These are phyloP conservation scores for Galerucella nymphaeae DNA, from an alignment of 2,888 invertebrate genomes.

Conservation along the genomic window DNA sequence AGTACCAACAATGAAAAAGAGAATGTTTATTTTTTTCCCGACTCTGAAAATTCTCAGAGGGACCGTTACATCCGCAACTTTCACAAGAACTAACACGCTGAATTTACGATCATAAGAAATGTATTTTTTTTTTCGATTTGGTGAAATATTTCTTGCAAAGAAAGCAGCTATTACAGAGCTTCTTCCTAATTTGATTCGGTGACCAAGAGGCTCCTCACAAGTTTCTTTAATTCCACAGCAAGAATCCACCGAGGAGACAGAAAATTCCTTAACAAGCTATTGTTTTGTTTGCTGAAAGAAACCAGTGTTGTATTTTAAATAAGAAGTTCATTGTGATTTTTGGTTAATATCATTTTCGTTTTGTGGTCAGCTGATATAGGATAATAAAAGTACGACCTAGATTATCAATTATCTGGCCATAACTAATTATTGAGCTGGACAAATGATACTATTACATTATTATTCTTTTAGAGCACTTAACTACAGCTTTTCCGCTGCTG, in stretches of 20 bases:
- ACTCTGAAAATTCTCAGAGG: conserved; percentile 24
- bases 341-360: not conserved
- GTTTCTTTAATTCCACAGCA: conserved; percentile 24
- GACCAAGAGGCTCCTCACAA: conserved; percentile 15
- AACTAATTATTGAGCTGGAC: no score
- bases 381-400: no score
- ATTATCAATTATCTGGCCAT: no score
- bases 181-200: conserved; percentile 46
- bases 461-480: no score
- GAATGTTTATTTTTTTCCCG: conserved; percentile 24
- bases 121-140: conserved; percentile 38
- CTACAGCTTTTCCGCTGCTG: no score
- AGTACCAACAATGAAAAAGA: conserved; percentile 13
- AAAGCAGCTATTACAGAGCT: conserved; percentile 44
- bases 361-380: not conserved
- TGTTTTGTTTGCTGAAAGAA: conserved; percentile 18
- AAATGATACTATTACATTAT: no score
- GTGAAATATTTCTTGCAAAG: conserved; percentile 37
- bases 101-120: conserved; percentile 41
- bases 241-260: conserved; percentile 41
- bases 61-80: conserved; percentile 34
- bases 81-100: conserved; percentile 31
- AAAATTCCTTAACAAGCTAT: conserved; percentile 38
- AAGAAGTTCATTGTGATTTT: not conserved
- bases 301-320: conserved; percentile 10